A percentile compares a stretch with the other conserved stretches of the same genome.
Conservation (phyloP, 1,140 invertebrate species). For the Samia ricini region DNA sequence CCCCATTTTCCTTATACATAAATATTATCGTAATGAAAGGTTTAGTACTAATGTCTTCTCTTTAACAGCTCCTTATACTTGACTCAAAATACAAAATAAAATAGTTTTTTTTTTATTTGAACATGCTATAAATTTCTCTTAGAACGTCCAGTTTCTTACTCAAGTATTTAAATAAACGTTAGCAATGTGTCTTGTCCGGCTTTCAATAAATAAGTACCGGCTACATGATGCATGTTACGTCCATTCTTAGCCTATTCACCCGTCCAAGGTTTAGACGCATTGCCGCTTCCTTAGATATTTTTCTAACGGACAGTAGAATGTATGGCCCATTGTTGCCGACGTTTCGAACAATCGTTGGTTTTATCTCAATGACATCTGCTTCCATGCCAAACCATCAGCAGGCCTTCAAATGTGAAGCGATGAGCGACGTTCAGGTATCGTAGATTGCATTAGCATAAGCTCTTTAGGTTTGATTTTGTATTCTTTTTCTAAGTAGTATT, state of each 20-base stretch:
- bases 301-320: conserved; percentile 64
- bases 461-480: no score
- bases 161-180: not conserved
- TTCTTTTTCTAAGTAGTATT: no score
- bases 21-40: no score
- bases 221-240: not conserved
- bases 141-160: not conserved
- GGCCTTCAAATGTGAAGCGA: conserved; percentile 24
- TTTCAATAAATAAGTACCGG: not conserved
- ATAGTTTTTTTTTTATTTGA: no score
- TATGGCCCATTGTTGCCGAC: conserved; percentile 42
- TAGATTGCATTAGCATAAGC: no score
- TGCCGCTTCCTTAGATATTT: conserved; percentile 60
- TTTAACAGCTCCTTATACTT: no score
- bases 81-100: no score
- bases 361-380: conserved; percentile 65
- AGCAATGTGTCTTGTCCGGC: not conserved
- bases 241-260: not conserved
- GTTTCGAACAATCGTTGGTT: conserved; percentile 34
- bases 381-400: conserved; percentile 37
- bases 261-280: conserved; percentile 54
- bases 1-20: no score
- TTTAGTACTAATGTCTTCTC: no score
- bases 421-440: not conserved
- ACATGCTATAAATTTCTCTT: not conserved